Conservation (phyloP, 2,888 invertebrate genomes). For the Molorchus minor region DNA sequence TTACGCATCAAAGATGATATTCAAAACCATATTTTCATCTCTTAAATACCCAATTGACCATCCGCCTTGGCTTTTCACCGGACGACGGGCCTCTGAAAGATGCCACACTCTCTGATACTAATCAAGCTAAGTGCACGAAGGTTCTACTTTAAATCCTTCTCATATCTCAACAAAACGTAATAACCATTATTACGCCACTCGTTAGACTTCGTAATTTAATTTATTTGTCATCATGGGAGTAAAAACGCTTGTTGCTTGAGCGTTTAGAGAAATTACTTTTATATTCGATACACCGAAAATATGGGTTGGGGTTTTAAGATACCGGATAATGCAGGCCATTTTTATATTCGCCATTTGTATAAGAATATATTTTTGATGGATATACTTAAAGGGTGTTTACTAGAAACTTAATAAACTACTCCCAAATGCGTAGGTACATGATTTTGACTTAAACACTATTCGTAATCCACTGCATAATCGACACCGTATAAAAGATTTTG, state of each 20-base stretch:
- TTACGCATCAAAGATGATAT: no score
- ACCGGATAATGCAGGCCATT: no score
- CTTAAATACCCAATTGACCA: slow-evolving; percentile 26
- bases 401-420: no score
- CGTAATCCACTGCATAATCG: no score
- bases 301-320: no score
- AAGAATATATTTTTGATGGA: no score
- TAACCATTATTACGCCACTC: slow-evolving; percentile 55
- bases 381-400: no score
- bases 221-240: slow-evolving; percentile 49
- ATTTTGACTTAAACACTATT: no score
- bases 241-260: slow-evolving; percentile 47
- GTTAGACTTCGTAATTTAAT: slow-evolving; percentile 50
- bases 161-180: slow-evolving; percentile 57
- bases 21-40: no score
- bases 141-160: slow-evolving; percentile 52
- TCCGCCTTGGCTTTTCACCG: slow-evolving; percentile 43
- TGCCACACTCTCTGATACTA: slow-evolving; percentile 55
- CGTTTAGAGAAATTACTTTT: slow-evolving; percentile 29
- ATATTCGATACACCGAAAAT: slow-evolving; percentile 8
- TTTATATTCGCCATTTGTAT: no score
- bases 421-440: no score
- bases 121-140: slow-evolving; percentile 57
- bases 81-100: slow-evolving; percentile 53
- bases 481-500: no score